Percentiles rank a stretch among this genome's conserved stretches.
These are phyloP conservation scores for Artibeus lituratus DNA, from an alignment of 2,797 vertebrate species.

Conservation along the genomic window DNA sequence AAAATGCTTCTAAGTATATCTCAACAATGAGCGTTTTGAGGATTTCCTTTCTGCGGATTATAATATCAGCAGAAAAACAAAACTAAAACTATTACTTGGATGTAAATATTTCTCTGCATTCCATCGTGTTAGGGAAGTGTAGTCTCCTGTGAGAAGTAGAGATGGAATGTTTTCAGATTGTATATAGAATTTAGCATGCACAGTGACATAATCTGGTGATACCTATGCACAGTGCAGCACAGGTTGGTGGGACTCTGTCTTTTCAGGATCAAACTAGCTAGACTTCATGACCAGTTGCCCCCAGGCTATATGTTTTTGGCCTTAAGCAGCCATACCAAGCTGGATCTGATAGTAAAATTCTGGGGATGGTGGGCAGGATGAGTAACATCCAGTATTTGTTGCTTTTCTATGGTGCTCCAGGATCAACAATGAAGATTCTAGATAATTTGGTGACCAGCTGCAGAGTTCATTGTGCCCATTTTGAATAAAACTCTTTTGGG, in stretches of 20 bases:
- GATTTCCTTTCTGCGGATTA: background rate
- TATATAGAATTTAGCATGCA: background rate
- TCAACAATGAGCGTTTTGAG: background rate
- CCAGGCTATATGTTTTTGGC: background rate
- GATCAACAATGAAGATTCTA: background rate
- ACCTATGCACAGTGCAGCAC: background rate
- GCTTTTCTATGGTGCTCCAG: background rate
- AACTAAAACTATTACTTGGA: background rate
- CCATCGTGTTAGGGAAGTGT: background rate
- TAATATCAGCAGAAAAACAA: background rate
- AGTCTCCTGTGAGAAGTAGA: background rate
- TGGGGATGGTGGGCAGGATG: background rate
- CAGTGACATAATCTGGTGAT: background rate
- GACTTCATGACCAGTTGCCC: background rate
- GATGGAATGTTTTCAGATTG: background rate
- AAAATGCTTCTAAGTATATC: background rate
- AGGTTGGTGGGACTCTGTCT: background rate
- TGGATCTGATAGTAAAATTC: background rate
- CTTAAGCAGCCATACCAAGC: background rate
- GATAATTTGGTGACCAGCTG: background rate
- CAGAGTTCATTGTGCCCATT: background rate
- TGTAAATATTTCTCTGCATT: background rate
- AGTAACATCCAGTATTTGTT: background rate
- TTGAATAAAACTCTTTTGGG: background rate
- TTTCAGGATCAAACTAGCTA: background rate